Percentiles rank a stretch among this genome's conserved stretches.
phyloP scores from a whole-genome alignment of 2,113 vertebrate species.

The Panurus biarmicus region DNA sequence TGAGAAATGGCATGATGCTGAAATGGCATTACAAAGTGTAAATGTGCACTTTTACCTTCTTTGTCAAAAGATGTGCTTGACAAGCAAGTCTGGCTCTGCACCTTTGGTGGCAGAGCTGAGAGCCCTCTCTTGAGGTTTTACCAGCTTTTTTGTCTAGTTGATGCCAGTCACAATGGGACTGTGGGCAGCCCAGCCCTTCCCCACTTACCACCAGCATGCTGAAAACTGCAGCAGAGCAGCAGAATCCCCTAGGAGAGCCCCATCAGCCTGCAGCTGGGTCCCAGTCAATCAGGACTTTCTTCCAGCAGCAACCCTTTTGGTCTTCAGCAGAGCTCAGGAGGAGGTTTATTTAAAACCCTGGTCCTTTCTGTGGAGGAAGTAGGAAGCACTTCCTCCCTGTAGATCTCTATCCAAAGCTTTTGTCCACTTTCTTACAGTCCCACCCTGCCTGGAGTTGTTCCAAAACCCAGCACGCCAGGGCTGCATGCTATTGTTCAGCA shows the following conservation, averaged over 20 bases:
- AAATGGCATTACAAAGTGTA: background rate
- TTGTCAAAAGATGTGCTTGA: background rate
- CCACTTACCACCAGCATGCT: background rate
- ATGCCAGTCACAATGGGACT: background rate
- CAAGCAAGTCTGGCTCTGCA: background rate
- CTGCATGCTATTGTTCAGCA: background rate
- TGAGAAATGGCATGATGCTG: background rate
- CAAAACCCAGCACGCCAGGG: background rate
- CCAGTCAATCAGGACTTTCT: background rate
- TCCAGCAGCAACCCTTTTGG: background rate
- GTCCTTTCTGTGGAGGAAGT: conserved; percentile 30
- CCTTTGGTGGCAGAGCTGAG: background rate
- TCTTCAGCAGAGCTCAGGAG: background rate
- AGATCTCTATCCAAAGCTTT: conserved; percentile 43
- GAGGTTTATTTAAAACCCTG: conserved; percentile 44
- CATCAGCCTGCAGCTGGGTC: background rate
- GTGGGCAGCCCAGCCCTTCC: background rate
- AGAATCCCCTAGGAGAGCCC: background rate
- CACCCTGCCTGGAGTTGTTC: conserved; percentile 1
- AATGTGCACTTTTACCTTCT: background rate
- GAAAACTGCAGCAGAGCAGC: background rate
- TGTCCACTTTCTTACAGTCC: conserved; percentile 31
- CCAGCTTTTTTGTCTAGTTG: background rate
- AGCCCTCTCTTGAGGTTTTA: background rate
- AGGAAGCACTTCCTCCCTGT: conserved; percentile 36